Base-by-base conservation (phyloP, 2,888 invertebrate species). In the Macaria notata region DNA sequence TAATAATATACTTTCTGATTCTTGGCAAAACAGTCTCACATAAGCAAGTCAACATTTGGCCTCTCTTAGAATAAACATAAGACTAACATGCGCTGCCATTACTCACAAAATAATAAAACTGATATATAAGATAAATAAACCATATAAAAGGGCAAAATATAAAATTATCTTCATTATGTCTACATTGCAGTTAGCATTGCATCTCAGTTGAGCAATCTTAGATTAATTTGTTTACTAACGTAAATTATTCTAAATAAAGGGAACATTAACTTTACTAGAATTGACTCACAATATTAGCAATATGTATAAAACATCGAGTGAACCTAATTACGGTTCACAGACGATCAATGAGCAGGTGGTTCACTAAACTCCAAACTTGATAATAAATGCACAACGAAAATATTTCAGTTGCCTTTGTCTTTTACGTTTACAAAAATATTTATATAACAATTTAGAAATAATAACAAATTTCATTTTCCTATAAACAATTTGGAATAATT, bases 31-130 rank as follows among this genome's bases (percentile, higher is more conserved):
- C 91, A 91, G 91, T 91, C 91, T 91, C 90, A 91, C 90, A 85
- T 89, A 89, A 91, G 91, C 91, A 91, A 91, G 90, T 91, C 90
- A 89, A 91, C 90, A 91, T 91, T 91, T 91, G 91, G 91, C 91
- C 90, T 90, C 87, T 89, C 88, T 87, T 90, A 88, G 84, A 80
- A 88, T 86, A 88, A 89, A 88, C 84, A 83, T 86, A 90, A 83
- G 84, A 84, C 84, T 88, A 90, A 88, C 88, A 90, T 91, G 88
- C 88, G 88, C 89, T 90, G 91, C 90, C 91, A 82, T 86, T 81
- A 87, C 87, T 90, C 88, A 87, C 87, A 89, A 88, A 86, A 77
- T 75, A 84, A 86, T 80, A 80, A 62, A 86, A 86, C 83, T 83
- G 83, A 62, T 84, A 84, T 79, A 86, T 86, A 83, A 84, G 82